Base-by-base conservation (phyloP, 2,888 invertebrate species). In the Parochlus steinenii region DNA sequence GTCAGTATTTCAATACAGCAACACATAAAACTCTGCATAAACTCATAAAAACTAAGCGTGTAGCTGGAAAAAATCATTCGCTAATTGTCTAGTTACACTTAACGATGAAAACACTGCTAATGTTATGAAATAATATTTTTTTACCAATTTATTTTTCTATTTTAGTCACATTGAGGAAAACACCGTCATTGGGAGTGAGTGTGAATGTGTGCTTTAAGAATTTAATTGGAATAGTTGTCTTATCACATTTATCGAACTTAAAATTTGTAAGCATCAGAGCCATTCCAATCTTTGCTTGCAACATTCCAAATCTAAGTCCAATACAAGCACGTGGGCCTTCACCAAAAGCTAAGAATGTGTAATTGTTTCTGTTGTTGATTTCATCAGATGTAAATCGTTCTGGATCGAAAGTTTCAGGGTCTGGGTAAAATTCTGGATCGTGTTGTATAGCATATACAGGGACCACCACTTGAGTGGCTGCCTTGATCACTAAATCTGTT, bases 401-500 rank as follows among this genome's bases (percentile, higher is more conserved):
- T 2, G 32, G 32, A 6, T 24, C 17, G 8, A 32, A 32, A 6
- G 23, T 32, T 2, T 25, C 17, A 4, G 32, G 32, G 4, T 24
- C 17, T 7, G n/a, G n/a, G 17, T 10, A 32, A 17, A 17, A 32
- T 24, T 32, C 24, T 10, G 32, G 32, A 32, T 32, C 32, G 7
- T 7, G 3, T 11, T 32, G 32, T 2, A 32, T 10, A 6, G 32
- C 17, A 24, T 12, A 17, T 8, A 14, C 24, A 23, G 6, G 10
- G 3, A 32, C 12, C 11, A 11, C 8, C 2, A 32, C 12, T 5
- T n/a, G 3, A 3, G 24, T 32, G 2, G 61, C 63, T 39, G 58
- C 52, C 30, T 63, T 62, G 40, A 63, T 57, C 4, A 54, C 45
- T 35, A 62, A 45, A 24, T 57, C 51, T 3, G 48, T 56, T 37